These are phyloP conservation scores for Glossosoma conforme DNA, from an alignment of 1,140 invertebrate species.

Conservation along the genomic window DNA sequence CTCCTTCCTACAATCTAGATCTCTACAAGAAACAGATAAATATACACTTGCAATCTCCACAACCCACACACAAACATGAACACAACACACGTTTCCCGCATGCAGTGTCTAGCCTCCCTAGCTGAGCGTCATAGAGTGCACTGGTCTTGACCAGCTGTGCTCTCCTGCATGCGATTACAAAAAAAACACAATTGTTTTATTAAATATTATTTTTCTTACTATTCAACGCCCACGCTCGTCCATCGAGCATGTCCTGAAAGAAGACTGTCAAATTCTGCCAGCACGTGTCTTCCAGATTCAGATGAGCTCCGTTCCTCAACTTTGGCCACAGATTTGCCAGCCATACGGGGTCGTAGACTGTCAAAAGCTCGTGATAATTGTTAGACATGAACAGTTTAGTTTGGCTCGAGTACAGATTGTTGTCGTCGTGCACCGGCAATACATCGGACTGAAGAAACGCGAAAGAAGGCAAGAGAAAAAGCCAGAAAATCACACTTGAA, in stretches of 20 bases:
- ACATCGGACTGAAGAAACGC: neutral
- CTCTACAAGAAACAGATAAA: no score
- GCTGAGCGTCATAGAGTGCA: no score
- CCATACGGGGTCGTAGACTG: slow-evolving; percentile 45
- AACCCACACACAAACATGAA: no score
- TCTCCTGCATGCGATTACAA: no score
- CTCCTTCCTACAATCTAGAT: no score
- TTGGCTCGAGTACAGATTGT: slow-evolving; percentile 6
- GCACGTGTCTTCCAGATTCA: slow-evolving; percentile 37
- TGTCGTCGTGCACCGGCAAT: neutral
- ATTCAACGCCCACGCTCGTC: slow-evolving; percentile 43
- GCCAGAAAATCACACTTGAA: neutral
- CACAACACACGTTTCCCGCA: no score
- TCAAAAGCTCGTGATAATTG: slow-evolving; percentile 40
- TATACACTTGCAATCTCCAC: no score
- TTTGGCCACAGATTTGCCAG: slow-evolving; percentile 47
- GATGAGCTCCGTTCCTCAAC: slow-evolving; percentile 45
- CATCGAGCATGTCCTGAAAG: slow-evolving; percentile 42
- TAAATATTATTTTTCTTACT: slow-evolving; percentile 34
- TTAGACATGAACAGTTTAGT: slow-evolving; percentile 24
- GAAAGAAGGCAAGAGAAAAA: neutral
- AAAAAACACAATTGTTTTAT: no score
- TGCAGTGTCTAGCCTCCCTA: no score
- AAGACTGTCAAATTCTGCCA: slow-evolving; percentile 42
- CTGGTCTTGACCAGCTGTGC: no score